Evolutionary conservation across 1,140 invertebrate genomes (phyloP), one percentile per base, ranked within the genome.

Genomic region (Tetramorium parvispinum): DNA sequence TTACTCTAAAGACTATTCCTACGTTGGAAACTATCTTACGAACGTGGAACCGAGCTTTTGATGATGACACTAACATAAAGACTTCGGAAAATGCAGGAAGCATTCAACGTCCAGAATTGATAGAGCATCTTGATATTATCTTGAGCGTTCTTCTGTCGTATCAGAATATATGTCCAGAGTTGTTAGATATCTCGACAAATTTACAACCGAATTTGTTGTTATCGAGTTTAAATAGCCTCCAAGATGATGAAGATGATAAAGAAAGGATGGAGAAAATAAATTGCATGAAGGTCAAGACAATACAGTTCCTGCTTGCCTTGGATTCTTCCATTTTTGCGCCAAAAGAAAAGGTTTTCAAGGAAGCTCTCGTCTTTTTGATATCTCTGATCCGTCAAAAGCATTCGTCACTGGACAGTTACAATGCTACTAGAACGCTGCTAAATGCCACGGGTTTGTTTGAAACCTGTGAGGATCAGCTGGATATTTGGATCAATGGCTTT

Each of bases 401-500:
- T 68, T 6, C 83, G 65, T 77, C 61, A 55, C 13, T 40, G 18
- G 46, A 61, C 82, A 85, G 87, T 43, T 94, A 92, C 6, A 71
- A 89, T 66, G 90, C 95, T 37, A 91, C 97, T 37, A 93, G 94
- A 71, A 93, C 93, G 13, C 95, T 97, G 57, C 95, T 97, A 43
- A 95, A 94, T 87, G 96, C 95, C 53, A 96, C 96, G 1, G 95
- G 95, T 63, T 94, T 97, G 77, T 97, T 97, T 93, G 96, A 97
- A 91, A 95, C 94, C 40, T 96, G 95, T 89, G 93, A 94, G 63
- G 94, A 96, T 79, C 97, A 97, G 93, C 96, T 97, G 49, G 95
- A 97, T 91, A 95, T 97, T 77, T 96, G 97, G 96, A 93, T 97
- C 16, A 96, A 97, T 89, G 95, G 95, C 2, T 92, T 96, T 43